These are phyloP conservation scores for Rhincodon typus DNA, from an alignment of 2,797 vertebrate species.

Conservation along the genomic window DNA sequence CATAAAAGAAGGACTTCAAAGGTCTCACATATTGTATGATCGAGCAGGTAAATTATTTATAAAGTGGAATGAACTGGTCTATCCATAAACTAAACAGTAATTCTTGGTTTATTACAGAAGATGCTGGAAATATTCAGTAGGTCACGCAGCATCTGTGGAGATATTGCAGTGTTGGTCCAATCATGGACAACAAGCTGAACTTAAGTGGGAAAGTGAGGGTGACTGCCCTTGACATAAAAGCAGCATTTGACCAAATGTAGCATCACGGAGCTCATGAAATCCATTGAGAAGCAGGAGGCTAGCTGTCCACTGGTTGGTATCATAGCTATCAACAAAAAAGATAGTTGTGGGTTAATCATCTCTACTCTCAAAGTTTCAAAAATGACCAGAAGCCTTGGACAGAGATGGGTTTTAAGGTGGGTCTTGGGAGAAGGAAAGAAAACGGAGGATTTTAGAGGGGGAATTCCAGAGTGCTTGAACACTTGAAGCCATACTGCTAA, in stretches of 20 bases:
- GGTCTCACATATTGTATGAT: slow-evolving; percentile 92
- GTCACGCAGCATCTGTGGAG: background rate
- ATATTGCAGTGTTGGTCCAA: background rate
- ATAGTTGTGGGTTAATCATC: no score
- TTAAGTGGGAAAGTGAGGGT: no score
- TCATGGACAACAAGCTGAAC: background rate
- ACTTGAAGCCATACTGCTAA: background rate
- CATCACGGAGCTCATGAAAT: no score
- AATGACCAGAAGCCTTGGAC: background rate
- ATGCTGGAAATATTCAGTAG: background rate
- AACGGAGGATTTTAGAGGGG: background rate
- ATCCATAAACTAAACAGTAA: background rate
- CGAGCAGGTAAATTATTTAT: slow-evolving; percentile 71
- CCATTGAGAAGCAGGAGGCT: no score
- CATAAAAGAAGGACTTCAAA: slow-evolving; percentile 86
- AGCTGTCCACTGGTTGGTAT: no score
- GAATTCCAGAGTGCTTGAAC: background rate
- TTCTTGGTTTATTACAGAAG: background rate
- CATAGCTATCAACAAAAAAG: no score
- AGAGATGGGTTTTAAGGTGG: background rate
- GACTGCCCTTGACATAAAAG: no score
- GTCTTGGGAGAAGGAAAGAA: background rate
- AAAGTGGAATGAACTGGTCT: background rate
- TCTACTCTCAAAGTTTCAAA: background rate
- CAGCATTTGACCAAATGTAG: no score